A percentile compares a stretch with the other conserved stretches of the same genome.
Evolutionary conservation across 2,113 vertebrate genomes (phyloP).

Genomic region (Peromyscus polionotus): DNA sequence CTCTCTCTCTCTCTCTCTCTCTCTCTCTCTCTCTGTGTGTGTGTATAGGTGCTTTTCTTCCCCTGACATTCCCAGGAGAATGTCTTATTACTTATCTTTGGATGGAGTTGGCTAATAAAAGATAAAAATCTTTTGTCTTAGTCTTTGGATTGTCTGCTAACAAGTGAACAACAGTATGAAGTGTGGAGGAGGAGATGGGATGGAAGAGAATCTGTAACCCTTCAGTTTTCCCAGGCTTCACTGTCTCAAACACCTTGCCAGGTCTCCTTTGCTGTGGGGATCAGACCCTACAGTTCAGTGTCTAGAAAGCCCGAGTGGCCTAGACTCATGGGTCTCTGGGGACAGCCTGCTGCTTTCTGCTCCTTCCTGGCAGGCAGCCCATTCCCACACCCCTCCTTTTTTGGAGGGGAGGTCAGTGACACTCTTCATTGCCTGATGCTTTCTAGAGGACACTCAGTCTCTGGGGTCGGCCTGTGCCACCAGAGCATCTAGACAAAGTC

Average conservation of each 20-base stretch:
- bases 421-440: not conserved
- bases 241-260: constrained; percentile 1
- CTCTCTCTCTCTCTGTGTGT: not conserved
- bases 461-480: not conserved
- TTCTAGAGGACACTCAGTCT: not conserved
- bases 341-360: not conserved
- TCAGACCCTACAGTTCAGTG: not conserved
- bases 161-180: not conserved
- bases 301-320: not conserved
- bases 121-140: not conserved
- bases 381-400: not conserved
- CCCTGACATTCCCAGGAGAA: not conserved
- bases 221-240: not conserved
- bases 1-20: too few relatives aligned
- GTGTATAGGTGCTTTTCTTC: not conserved
- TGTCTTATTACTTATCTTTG: not conserved
- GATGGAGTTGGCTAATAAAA: not conserved
- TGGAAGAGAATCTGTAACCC: not conserved
- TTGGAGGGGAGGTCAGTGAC: not conserved
- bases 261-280: not conserved
- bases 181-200: not conserved
- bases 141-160: not conserved
- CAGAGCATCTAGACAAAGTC: not conserved
- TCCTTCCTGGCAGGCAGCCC: not conserved
- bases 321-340: not conserved